phyloP scores from a whole-genome alignment of 2,888 invertebrate species.

The Phortica okadai region DNA sequence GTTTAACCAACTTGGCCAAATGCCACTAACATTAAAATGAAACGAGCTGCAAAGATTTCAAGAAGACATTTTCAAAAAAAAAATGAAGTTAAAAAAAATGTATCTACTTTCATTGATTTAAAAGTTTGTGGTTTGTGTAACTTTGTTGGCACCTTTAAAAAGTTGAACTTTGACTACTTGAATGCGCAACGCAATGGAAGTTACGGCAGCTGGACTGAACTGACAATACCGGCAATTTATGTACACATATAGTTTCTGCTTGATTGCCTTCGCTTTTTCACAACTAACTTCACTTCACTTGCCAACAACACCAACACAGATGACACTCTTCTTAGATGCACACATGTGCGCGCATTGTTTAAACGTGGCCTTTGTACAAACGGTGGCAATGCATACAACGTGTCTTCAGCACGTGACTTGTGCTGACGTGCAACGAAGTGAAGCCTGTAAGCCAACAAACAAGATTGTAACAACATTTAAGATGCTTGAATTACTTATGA shows the following conservation, averaged over 20 bases:
- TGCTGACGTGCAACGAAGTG: slow-evolving; percentile 43
- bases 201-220: neutral
- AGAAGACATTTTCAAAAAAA: neutral
- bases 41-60: neutral
- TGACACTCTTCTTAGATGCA: neutral
- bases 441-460: slow-evolving; percentile 12
- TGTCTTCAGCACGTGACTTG: slow-evolving; percentile 50
- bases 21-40: neutral
- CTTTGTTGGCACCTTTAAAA: neutral
- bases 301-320: neutral
- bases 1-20: slow-evolving; percentile 17
- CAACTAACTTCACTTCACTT: neutral
- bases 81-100: too few relatives aligned
- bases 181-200: neutral
- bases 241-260: neutral
- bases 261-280: neutral
- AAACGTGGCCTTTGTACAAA: neutral
- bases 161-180: neutral
- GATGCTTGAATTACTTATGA: slow-evolving; percentile 30
- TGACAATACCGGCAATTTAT: slow-evolving; percentile 2
- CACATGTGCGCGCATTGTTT: slow-evolving; percentile 17
- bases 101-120: neutral
- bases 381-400: slow-evolving; percentile 33
- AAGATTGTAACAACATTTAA: slow-evolving; percentile 27
- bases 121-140: neutral